Evolutionary conservation across 2,888 invertebrate species (phyloP).

Genomic region (Sepiola atlantica): DNA sequence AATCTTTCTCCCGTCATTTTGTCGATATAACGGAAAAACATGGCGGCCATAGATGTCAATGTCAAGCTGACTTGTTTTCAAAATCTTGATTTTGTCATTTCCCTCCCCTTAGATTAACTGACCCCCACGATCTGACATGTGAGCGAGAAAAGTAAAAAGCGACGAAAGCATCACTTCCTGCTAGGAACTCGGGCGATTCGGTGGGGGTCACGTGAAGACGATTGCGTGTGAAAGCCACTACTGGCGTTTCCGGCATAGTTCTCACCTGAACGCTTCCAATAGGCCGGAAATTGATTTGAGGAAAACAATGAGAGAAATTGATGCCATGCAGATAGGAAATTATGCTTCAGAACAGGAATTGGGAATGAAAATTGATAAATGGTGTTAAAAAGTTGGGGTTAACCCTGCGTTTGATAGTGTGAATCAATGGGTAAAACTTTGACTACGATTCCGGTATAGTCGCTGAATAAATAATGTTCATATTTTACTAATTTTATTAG

Average conservation of each 20-base stretch:
- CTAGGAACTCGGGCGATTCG: background rate
- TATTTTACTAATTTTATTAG: no score
- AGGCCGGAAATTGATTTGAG: background rate
- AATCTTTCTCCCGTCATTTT: background rate
- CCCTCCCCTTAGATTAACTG: background rate
- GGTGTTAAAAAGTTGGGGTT: no score
- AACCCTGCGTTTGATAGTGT: no score
- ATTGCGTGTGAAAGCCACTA: background rate
- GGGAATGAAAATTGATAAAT: no score
- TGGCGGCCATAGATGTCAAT: background rate
- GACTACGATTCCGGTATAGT: no score
- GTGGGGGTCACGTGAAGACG: background rate
- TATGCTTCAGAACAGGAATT: background rate
- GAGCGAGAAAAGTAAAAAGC: background rate
- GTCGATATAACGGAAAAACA: background rate
- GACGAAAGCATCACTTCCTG: background rate
- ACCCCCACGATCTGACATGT: background rate
- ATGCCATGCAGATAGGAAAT: background rate
- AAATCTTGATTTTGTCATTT: constrained; percentile 13
- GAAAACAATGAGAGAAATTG: background rate
- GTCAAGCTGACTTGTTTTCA: background rate
- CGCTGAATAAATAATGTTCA: no score
- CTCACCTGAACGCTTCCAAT: background rate
- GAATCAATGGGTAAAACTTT: no score
- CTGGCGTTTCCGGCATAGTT: background rate